Base-by-base conservation (phyloP, 2,888 invertebrate species). In the Leptogaster cylindrica region DNA sequence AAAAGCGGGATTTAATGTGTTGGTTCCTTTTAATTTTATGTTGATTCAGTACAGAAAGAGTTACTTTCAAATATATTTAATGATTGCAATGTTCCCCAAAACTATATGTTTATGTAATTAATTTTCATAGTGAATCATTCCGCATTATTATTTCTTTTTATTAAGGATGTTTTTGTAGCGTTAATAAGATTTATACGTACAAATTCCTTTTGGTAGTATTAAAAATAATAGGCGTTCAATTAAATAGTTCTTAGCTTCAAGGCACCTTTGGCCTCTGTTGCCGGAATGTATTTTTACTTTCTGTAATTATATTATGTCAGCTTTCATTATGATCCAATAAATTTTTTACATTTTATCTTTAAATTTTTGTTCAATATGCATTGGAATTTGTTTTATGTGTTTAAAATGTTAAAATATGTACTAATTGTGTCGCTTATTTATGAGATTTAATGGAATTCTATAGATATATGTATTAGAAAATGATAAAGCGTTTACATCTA, bases 331-430 rank as follows among this genome's bases (percentile, higher is more conserved):
- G 20, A 36, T 55, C 39, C 39, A 55, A 55, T 55, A 55, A 55
- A 55, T 20, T 55, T 55, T 55, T 55, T 55, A 55, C 55, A 55
- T 55, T 55, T 55, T 55, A 55, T 55, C 55, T 55, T 55, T 55
- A 55, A 55, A 55, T 33, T 55, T 20, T 55, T 55, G 55, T 55
- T 55, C 16, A 55, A 18, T 52, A 8, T 23, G 23, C 46, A 16
- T 23, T 46, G 20, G 46, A 7, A n/a, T n/a, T n/a, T n/a, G n/a
- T n/a, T n/a, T n/a, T n/a, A n/a, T n/a, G n/a, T n/a, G n/a, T n/a
- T n/a, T n/a, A n/a, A n/a, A n/a, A n/a, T n/a, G n/a, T n/a, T n/a
- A n/a, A n/a, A n/a, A n/a, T n/a, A n/a, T n/a, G n/a, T n/a, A n/a
- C n/a, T n/a, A n/a, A n/a, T n/a, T n/a, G n/a, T n/a, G n/a, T n/a